These are phyloP conservation scores for Eledona agricola DNA, from an alignment of 2,888 invertebrate genomes.

Conservation along the genomic window DNA sequence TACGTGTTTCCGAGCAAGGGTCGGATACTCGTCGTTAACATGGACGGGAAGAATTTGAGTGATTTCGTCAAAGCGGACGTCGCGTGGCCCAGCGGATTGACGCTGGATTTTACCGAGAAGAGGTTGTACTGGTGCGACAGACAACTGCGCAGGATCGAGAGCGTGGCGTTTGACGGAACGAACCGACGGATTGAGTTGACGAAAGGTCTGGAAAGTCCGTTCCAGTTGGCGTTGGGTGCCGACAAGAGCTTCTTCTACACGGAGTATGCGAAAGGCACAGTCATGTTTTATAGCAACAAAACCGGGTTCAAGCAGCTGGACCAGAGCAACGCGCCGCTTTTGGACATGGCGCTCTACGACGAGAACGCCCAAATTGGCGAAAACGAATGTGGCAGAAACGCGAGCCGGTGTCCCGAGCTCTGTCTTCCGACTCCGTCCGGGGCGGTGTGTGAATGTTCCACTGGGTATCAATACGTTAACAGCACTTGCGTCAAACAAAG, in stretches of 20 bases:
- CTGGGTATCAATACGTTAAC: conserved; percentile 66
- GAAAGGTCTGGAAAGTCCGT: conserved; percentile 64
- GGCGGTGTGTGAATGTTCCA: conserved; percentile 69
- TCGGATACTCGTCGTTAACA: conserved; percentile 74
- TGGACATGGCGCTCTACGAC: conserved; percentile 75
- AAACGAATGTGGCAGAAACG: conserved; percentile 57
- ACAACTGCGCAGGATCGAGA: conserved; percentile 73
- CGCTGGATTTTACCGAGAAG: conserved; percentile 68
- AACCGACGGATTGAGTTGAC: conserved; percentile 65
- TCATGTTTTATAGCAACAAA: conserved; percentile 64
- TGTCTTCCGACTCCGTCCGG: conserved; percentile 72
- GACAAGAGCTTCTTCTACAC: conserved; percentile 75
- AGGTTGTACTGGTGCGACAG: conserved; percentile 79
- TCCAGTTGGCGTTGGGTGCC: conserved; percentile 43
- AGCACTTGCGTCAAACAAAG: conserved; percentile 52
- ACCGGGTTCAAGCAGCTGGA: conserved; percentile 64
- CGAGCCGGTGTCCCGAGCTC: conserved; percentile 71
- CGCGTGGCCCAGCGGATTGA: conserved; percentile 81
- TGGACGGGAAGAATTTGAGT: conserved; percentile 76
- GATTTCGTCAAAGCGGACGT: conserved; percentile 63
- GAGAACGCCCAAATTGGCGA: conserved; percentile 64
- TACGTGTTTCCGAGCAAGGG: conserved; percentile 62
- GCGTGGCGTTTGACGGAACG: conserved; percentile 67
- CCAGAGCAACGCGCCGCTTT: conserved; percentile 71
- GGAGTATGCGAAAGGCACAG: conserved; percentile 72